Evolutionary conservation across 2,113 vertebrate genomes (phyloP).

Genomic region (Pomatostomus ruficeps): DNA sequence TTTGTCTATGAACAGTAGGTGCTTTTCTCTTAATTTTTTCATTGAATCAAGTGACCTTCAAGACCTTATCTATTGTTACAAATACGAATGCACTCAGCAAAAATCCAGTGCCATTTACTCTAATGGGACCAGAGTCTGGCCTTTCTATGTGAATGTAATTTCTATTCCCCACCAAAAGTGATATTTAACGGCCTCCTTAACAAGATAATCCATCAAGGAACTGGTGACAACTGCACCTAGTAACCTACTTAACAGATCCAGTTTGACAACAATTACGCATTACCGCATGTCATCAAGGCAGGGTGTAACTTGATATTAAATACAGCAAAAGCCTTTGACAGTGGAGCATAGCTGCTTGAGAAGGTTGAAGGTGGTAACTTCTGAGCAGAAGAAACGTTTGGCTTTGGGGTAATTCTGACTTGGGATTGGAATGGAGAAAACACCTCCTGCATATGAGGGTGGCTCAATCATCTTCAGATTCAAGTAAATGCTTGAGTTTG

Average conservation of each 20-base stretch:
- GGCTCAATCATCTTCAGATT: background rate
- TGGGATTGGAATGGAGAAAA: background rate
- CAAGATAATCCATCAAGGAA: constrained; percentile 17
- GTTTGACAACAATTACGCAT: constrained; percentile 18
- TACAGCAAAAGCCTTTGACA: background rate
- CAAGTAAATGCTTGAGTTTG: background rate
- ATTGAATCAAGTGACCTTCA: background rate
- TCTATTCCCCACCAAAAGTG: background rate
- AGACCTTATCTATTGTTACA: background rate
- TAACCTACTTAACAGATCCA: constrained; percentile 44
- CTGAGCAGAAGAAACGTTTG: background rate
- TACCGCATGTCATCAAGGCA: background rate
- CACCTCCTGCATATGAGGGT: background rate
- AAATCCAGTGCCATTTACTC: background rate
- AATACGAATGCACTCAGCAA: background rate
- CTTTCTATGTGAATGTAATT: background rate
- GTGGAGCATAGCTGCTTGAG: background rate
- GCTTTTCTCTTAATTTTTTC: background rate
- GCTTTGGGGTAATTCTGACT: background rate
- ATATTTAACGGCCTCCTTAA: constrained; percentile 18
- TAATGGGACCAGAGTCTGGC: background rate
- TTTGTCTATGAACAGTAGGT: background rate
- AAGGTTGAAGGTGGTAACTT: background rate
- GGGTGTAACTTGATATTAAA: constrained; percentile 35
- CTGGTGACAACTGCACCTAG: background rate